Evolutionary conservation across 92 coral and sea anemone species (phyloP), one percentile per base, ranked within the genome.

Genomic region (Hydrozoanthus gracilis): DNA sequence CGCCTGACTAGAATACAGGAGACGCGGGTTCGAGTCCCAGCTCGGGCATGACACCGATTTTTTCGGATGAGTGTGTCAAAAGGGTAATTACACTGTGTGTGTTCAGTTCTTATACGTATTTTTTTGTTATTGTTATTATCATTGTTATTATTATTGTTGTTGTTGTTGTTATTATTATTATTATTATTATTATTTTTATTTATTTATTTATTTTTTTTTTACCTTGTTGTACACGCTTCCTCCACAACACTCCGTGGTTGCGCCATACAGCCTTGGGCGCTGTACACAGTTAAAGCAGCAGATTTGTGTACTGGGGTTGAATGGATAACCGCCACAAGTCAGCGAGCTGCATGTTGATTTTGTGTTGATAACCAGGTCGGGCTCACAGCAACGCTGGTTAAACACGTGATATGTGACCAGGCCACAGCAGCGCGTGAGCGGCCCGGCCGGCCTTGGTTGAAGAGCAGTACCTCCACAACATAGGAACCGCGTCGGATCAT

Each of bases 401-500:
- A n/a, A 15, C 15, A 8, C 7, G 72, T 64, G 62, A 47, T 62
- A 79, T 3, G 84, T 62, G 46, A 15, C 1, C 4, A 4, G 3
- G 15, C 84, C 84, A 45, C 84, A 79, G 44, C 84, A 79, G 4
- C 15, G 44, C 45, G 73, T 79, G 4, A 16, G 17, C 6, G 68
- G 71, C 8, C 84, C 84, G 0, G 84, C 68, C 10, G 50, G 20
- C 44, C 72, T 79, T 27, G 73, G 84, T 44, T 39, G 44, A 7
- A 62, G 84, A 15, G 73, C 84, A 44, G 84, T 46, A 8, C 84
- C 84, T 6, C 73, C 84, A 45, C 84, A 79, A 55, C 84, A 79
- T 44, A 79, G 56, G 45, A 79, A 79, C n/a, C 84, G 7, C 10
- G 73, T 79, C 20, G 84, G 60, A 12, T 79, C 84, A 46, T 79